phyloP scores from a whole-genome alignment of 2,888 invertebrate genomes.

The Drosophila melanosoma region DNA sequence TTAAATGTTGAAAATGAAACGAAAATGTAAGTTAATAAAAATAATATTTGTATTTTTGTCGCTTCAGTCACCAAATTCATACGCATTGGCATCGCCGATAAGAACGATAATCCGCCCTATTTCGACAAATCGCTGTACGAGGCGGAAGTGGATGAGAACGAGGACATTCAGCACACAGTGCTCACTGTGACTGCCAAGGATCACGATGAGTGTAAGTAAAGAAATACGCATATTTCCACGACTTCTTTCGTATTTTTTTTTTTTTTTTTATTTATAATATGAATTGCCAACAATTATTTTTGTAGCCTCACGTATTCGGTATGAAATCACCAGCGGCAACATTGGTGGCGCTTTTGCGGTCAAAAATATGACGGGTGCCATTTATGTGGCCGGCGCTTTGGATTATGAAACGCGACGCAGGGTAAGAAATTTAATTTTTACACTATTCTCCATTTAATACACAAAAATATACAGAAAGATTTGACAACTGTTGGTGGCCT shows the following conservation, averaged over 20 bases:
- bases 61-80: constrained; percentile 97
- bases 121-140: constrained; percentile 98
- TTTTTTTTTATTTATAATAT: constrained; percentile 3
- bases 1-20: constrained; percentile 25
- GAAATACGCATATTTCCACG: constrained; percentile 16
- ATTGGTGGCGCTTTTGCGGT: constrained; percentile 99
- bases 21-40: constrained; percentile 39
- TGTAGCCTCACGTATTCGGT: constrained; percentile 98
- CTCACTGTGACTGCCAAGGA: constrained; percentile 99
- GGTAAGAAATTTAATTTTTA: constrained; percentile 88
- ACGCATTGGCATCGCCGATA: constrained; percentile 99
- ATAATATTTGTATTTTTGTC: constrained; percentile 8
- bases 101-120: constrained; percentile 99
- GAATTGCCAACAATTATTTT: constrained; percentile 52
- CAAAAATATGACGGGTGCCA: constrained; percentile 99
- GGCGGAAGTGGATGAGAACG: constrained; percentile 99
- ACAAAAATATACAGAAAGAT: constrained; percentile 25
- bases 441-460: constrained; percentile 25
- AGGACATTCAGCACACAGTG: constrained; percentile 98
- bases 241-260: neutral
- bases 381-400: constrained; percentile 98
- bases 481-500: constrained; percentile 31
- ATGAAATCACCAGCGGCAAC: constrained; percentile 99
- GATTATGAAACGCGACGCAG: constrained; percentile 98
- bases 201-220: constrained; percentile 98